Base-by-base conservation (phyloP, 2,113 vertebrate genomes). In the Pantherophis guttatus region DNA sequence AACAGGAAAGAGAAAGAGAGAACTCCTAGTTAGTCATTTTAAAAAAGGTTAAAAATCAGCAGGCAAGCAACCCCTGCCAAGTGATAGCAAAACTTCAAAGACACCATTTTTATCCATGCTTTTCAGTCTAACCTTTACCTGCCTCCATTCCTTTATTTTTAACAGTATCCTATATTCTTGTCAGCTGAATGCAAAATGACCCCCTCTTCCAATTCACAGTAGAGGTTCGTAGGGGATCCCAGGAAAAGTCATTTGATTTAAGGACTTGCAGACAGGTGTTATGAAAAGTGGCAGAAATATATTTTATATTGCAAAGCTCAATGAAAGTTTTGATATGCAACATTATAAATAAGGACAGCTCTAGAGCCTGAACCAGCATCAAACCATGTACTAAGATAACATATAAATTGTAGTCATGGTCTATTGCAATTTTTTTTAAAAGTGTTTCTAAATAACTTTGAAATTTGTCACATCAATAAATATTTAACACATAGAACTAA, bases 241-340 rank as follows among this genome's bases (percentile, higher is more conserved):
- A 81, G 75, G 75, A 44, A 81, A 44, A 81, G 75, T 44, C n/a
- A 21, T 44, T 8, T 81, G 17, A 7, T 81, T 44, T 81, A 81
- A 81, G 7, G 65, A 81, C 75, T 39, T 81, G 75, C 33, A 81
- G 33, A 21, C 17, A 21, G 75, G 33, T 21, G 0, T 81, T 81
- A 81, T 44, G 70, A 39, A 81, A 81, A 44, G 33, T 54, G n/a
- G 24, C 23, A 33, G 70, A 52, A 93, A 89, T 26, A 87, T 19
- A 52, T 88, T 93, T 86, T 65, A 33, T n/a, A 52, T 11, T 59
- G 39, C 44, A 17, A 89, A 93, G 88, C 17, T 21, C 90, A 87
- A 15, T 4, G 33, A 70, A 12, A 2, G 9, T 85, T 94, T 95
- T 94, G 44, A 94, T 92, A 94, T 12, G 1, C 7, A n/a, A 11